phyloP scores from a whole-genome alignment of 2,888 invertebrate species.

The Myathropa florea region DNA sequence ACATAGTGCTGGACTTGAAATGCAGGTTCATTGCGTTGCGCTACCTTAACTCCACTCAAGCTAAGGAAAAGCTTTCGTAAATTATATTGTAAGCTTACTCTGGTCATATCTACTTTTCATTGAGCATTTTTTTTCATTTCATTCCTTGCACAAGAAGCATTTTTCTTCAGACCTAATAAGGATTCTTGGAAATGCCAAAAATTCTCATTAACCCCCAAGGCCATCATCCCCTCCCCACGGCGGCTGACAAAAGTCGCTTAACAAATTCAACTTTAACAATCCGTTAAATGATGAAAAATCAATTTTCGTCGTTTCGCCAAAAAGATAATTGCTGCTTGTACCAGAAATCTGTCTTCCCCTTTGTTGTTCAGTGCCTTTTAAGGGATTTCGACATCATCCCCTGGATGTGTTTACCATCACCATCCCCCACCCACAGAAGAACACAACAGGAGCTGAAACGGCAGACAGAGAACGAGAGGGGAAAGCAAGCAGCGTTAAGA shows the following conservation, averaged over 20 bases:
- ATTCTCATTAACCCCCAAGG: not conserved
- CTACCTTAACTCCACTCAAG: too few species aligned
- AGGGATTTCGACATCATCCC: conserved; percentile 16
- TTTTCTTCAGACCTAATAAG: too few species aligned
- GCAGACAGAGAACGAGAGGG: not conserved
- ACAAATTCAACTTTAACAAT: conserved; percentile 44
- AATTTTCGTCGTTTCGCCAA: conserved; percentile 46
- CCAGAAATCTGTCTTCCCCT: conserved; percentile 50
- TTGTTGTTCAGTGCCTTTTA: conserved; percentile 21
- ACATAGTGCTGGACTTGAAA: too few species aligned
- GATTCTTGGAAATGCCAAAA: too few species aligned
- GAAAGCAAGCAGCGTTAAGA: conserved; percentile 11
- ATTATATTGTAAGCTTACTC: too few species aligned
- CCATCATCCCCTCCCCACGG: not conserved
- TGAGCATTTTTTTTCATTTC: too few species aligned
- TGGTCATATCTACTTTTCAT: too few species aligned
- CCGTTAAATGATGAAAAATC: conserved; percentile 62
- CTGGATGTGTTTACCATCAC: not conserved
- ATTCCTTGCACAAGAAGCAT: too few species aligned
- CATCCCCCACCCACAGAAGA: not conserved
- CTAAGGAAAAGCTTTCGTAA: too few species aligned
- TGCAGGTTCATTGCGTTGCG: too few species aligned
- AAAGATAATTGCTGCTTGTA: conserved; percentile 44
- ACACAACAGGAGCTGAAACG: not conserved
- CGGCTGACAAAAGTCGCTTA: not conserved